Evolutionary conservation across 1,140 invertebrate species (phyloP), one percentile per base, ranked within the genome.

Genomic region (Formica exsecta): DNA sequence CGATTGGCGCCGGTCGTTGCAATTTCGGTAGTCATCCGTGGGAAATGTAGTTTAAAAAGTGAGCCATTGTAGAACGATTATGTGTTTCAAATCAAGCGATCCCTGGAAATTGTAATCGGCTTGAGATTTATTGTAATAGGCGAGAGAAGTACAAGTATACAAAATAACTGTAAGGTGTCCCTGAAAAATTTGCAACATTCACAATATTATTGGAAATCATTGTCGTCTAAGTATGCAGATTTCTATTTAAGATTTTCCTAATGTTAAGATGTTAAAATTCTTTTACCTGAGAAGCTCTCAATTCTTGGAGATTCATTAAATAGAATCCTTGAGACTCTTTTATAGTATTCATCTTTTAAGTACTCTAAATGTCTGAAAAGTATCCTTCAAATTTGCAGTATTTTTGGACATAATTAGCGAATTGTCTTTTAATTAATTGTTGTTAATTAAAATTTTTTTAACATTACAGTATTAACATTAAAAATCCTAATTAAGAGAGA

Each of bases 1-100:
- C 79, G 79, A 74, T 73, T 61, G 79, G 54, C 79, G 68, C 38
- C 68, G 19, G 25, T 51, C 62, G 59, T 61, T 19, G 36, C 11
- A 11, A 44, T 64, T 70, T 48, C 57, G 38, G 36, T 51, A 38
- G 74, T 70, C 54, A 65, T 25, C n/a, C 44, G 44, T 32, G 57
- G 32, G 76, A 85, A 77, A 77, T 51, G 41, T 62, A 29, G 59
- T 65, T 19, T 3, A 13, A 8, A 19, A 11, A 22, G 19, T 29
- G 38, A 44, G 0, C 1, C 19, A 13, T 77, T 22, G 11, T 16
- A 1, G 38, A n/a, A 25, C 3, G 41, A 62, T n/a, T 6, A 11
- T 22, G 36, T 29, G 16, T 32, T 32, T 25, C 22, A 11, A 62
- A 66, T 32, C 38, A 44, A 38, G 44, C 7, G 54, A 5, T 36